Conservation (phyloP, 2,113 vertebrate species). For the Cyprinodon tularosa region DNA sequence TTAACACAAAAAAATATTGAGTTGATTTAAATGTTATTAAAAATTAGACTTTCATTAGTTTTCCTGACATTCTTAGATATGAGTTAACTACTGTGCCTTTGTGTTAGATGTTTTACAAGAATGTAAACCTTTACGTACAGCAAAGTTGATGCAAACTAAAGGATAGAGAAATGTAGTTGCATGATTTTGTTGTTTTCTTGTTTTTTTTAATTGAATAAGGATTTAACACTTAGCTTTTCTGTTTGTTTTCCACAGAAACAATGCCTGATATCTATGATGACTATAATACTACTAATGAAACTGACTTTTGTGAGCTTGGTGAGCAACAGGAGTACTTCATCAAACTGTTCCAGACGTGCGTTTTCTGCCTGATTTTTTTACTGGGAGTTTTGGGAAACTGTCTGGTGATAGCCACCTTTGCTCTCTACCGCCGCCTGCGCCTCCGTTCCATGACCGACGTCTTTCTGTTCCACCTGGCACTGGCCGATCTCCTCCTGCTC, state of each 20-base stretch:
- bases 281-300: rapidly evolving
- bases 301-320: slow-evolving; percentile 75
- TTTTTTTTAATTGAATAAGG: not conserved
- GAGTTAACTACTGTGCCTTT: too few relatives aligned
- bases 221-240: not conserved
- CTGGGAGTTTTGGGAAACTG: slow-evolving; percentile 85
- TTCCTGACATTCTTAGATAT: too few relatives aligned
- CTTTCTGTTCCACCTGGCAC: slow-evolving; percentile 88
- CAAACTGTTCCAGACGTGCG: slow-evolving; percentile 79
- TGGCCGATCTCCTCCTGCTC: slow-evolving; percentile 89
- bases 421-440: slow-evolving; percentile 69
- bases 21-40: too few relatives aligned
- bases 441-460: slow-evolving; percentile 83
- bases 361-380: slow-evolving; percentile 81
- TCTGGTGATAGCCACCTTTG: slow-evolving; percentile 89
- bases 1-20: too few relatives aligned
- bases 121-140: too few relatives aligned
- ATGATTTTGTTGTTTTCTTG: not conserved
- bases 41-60: too few relatives aligned
- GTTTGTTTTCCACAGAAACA: not conserved
- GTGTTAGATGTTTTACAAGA: too few relatives aligned
- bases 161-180: too few relatives aligned
- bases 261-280: not conserved
- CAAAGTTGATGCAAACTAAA: too few relatives aligned
- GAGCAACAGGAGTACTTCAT: slow-evolving; percentile 68